Evolutionary conservation across 2,797 vertebrate genomes (phyloP).

Genomic region (Phaenicophaeus curvirostris): DNA sequence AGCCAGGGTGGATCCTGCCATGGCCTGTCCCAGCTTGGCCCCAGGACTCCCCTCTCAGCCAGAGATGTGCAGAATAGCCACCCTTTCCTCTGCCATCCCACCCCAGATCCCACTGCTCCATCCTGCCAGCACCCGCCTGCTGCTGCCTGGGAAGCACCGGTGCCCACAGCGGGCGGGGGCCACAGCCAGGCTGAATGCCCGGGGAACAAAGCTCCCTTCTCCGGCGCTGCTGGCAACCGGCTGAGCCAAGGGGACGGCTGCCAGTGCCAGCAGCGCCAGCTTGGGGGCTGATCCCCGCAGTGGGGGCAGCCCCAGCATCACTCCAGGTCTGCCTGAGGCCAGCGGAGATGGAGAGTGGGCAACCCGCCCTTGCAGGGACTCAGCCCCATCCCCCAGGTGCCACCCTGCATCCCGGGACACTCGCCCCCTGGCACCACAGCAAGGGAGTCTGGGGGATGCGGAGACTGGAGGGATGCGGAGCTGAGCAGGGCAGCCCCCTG

Average conservation of each 20-base stretch:
- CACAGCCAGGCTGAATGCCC: background rate
- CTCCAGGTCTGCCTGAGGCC: background rate
- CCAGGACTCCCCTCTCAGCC: background rate
- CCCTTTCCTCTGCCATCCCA: background rate
- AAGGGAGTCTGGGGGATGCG: fast-evolving
- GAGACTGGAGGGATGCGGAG: fast-evolving
- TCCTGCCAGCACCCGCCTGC: background rate
- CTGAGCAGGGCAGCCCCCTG: background rate
- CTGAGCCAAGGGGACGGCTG: background rate
- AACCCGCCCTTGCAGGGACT: background rate
- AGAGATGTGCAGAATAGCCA: fast-evolving
- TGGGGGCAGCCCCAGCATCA: background rate
- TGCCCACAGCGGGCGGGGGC: background rate
- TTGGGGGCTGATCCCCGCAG: background rate
- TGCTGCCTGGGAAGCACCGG: fast-evolving
- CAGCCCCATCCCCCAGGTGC: background rate
- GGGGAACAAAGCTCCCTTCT: conserved; percentile 51
- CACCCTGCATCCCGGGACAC: fast-evolving
- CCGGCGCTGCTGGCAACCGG: background rate
- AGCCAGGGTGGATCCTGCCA: background rate
- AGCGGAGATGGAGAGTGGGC: fast-evolving
- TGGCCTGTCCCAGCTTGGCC: fast-evolving
- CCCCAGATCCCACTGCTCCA: fast-evolving
- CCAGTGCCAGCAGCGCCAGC: background rate
- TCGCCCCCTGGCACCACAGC: fast-evolving